These are phyloP conservation scores for Machimus rusticus DNA, from an alignment of 2,888 invertebrate species.

Conservation along the genomic window DNA sequence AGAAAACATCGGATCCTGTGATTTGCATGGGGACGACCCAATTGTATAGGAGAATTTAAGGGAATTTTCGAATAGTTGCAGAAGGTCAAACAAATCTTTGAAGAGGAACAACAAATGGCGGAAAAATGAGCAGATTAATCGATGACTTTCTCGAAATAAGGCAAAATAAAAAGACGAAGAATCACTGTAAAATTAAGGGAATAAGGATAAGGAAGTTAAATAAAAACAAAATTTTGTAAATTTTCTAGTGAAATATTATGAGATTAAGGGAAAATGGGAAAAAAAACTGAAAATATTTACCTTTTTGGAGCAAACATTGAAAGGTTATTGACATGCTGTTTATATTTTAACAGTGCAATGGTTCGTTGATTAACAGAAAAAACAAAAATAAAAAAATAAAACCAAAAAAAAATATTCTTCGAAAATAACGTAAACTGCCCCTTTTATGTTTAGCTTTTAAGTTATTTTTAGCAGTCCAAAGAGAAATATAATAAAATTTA, in stretches of 20 bases:
- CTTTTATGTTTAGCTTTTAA: constrained; percentile 43
- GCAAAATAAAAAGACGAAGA: constrained; percentile 39
- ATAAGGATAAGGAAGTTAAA: constrained; percentile 30
- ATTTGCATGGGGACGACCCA: constrained; percentile 63
- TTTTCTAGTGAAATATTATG: constrained; percentile 41
- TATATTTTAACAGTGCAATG: constrained; percentile 31
- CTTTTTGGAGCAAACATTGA: background rate
- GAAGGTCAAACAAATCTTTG: constrained; percentile 45
- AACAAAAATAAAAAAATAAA: constrained; percentile 8
- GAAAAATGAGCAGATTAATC: constrained; percentile 28
- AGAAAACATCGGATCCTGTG: constrained; percentile 68
- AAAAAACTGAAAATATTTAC: constrained; percentile 34
- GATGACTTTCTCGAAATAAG: constrained; percentile 44
- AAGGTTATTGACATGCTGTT: constrained; percentile 17
- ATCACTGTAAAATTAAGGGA: constrained; percentile 46
- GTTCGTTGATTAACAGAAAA: constrained; percentile 33
- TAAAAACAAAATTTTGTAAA: constrained; percentile 41
- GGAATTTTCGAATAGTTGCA: constrained; percentile 44
- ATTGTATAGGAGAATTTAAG: constrained; percentile 56
- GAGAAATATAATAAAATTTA: constrained; percentile 20
- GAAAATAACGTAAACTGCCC: constrained; percentile 40
- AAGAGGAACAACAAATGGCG: background rate
- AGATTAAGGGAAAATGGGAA: constrained; percentile 32
- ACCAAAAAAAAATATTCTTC: constrained; percentile 3
- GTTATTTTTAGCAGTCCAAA: constrained; percentile 39